Evolutionary conservation across 1,140 invertebrate genomes (phyloP), one percentile per base, ranked within the genome.

Genomic region (Wiebesia pumilae): DNA sequence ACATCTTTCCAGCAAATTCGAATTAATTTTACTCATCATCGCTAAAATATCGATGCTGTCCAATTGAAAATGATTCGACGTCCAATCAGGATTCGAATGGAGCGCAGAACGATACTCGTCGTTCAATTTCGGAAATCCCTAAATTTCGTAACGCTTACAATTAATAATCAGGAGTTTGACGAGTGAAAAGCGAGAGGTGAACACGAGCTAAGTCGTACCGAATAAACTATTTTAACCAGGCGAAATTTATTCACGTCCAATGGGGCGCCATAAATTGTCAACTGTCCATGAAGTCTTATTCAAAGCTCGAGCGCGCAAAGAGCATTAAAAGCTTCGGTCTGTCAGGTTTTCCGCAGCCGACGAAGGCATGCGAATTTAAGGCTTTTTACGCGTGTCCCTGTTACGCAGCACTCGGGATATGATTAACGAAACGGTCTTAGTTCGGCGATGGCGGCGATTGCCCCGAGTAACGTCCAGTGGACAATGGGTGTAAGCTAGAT

Each of bases 341-440:
- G 69, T 54, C n/a, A 14, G 38, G 21, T 30, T 27, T 30, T 35
- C n/a, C 47, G 33, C 24, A 7, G 38, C 7, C 40, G 62, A 69
- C 14, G 21, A 33, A 65, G 27, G 62, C 35, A 51, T 65, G 78
- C 47, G 67, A 85, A 71, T 85, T 73, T 73, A 58, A 73, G 35
- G 84, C 65, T 58, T 80, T 40, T 73, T 58, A 73, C 62, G 10
- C 65, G 40, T 33, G 83, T 10, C 21, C 40, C n/a, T 40, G 43
- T 75, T 75, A 19, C 69, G 14, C 16, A 35, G 71, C 54, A 10
- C 73, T 16, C 38, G 83, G 27, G 27, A 78, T 47, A 58, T 73
- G 43, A 85, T 84, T 85, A 85, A 73, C 78, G 47, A 85, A 85
- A 80, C 65, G 27, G 83, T 78, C 30, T 78, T 78, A 35, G 47